Base-by-base conservation (phyloP, 2,113 vertebrate species). In the Pogonocichla stellata region DNA sequence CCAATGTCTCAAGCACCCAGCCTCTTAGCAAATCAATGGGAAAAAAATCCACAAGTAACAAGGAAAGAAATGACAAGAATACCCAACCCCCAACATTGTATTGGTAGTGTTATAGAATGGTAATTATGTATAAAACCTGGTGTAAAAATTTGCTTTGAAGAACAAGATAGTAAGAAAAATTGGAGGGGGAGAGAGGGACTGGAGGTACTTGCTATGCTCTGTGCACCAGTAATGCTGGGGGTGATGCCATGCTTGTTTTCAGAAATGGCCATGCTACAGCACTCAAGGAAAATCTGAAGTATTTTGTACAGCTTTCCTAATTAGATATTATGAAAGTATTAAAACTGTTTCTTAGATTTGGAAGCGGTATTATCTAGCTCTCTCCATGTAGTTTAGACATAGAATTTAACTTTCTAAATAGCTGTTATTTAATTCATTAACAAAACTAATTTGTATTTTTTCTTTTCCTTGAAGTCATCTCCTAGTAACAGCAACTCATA, bases 401-500 rank as follows among this genome's bases (percentile, higher is more conserved):
- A 61, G 25, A 73, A 51, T 81, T 50, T 51, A 61, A 12, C 34
- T 93, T 93, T 90, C 5, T 82, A 78, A 75, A 54, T 40, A 57
- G 36, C 19, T 90, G 25, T 23, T 57, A 42, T 2, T 64, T 82
- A 66, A 24, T 84, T 64, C 3, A 26, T 60, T 51, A 77, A n/a
- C 43, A 73, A 82, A 80, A 53, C 8, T 83, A 75, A 79, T 31
- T 62, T 69, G 9, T 53, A 5, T 80, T 94, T 88, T 51, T 88
- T 92, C 25, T 88, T 78, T 79, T 80, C 53, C 66, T 77, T 96
- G 45, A 93, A 99, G 99, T 94, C 99, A 99, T 92, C 97, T 99
- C 78, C 89, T 99, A 90, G 98, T 99, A 93, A 99, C 99, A 57
- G 99, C 98, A n/a, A 99, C 99, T 65, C 99, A 99, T 90, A 99